Percentiles rank a stretch among this genome's conserved stretches.
phyloP scores from a whole-genome alignment of 2,113 vertebrate genomes.

The Potamarius usumacintae region DNA sequence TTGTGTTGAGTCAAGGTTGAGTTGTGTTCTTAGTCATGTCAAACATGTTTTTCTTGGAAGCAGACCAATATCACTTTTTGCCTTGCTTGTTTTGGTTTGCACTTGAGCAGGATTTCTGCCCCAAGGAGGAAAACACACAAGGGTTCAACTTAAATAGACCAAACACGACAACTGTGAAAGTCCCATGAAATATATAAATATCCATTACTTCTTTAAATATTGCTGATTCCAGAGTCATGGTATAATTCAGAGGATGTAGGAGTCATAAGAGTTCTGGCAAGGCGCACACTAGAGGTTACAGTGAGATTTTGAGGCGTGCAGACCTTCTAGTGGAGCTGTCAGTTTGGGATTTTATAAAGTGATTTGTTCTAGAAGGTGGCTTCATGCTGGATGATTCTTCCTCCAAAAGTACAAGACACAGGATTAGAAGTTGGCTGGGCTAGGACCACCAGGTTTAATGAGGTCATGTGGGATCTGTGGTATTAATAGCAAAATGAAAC shows the following conservation, averaged over 20 bases:
- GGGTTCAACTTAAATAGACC: background rate
- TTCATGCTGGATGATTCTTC: conserved; percentile 10
- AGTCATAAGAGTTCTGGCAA: background rate
- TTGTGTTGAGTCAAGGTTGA: background rate
- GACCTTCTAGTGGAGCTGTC: background rate
- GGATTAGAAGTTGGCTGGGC: conserved; percentile 1
- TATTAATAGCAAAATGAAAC: conserved; percentile 31
- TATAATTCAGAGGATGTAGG: background rate
- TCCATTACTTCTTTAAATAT: background rate
- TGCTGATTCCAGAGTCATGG: background rate
- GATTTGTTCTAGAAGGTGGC: background rate
- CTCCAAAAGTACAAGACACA: conserved; percentile 10
- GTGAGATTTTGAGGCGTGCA: conserved; percentile 6
- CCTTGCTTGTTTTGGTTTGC: background rate
- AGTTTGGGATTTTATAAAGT: conserved; percentile 5
- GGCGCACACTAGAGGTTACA: background rate
- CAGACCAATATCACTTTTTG: background rate
- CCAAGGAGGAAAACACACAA: conserved; percentile 2
- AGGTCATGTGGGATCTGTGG: conserved; percentile 9
- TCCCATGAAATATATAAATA: background rate
- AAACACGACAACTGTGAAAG: background rate
- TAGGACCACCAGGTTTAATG: conserved; percentile 23
- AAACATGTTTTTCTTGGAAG: background rate
- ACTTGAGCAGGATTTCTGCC: background rate
- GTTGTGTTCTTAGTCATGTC: background rate